Evolutionary conservation across 2,888 invertebrate genomes (phyloP).

Genomic region (Meliscaeva auricollis): DNA sequence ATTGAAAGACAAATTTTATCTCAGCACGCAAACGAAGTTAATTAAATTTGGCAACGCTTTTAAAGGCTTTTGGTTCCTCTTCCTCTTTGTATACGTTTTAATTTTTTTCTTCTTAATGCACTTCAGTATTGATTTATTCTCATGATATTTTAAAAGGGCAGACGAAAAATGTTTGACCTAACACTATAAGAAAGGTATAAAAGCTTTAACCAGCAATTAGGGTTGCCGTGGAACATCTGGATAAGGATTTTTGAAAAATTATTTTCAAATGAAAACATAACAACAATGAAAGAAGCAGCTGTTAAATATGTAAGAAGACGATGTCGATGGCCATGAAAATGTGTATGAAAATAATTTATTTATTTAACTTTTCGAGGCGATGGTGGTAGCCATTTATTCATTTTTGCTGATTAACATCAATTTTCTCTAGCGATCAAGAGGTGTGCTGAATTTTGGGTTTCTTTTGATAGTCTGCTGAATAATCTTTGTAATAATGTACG

Average conservation of each 20-base stretch:
- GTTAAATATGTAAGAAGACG: neutral
- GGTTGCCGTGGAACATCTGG: constrained; percentile 11
- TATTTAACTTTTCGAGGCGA: neutral
- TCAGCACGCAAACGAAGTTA: constrained; percentile 26
- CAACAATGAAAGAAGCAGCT: neutral
- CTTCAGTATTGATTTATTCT: constrained; percentile 24
- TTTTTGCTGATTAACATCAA: neutral
- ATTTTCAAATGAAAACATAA: neutral
- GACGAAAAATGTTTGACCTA: neutral
- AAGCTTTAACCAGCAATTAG: constrained; percentile 30
- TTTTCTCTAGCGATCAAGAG: too few species aligned
- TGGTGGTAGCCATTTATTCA: neutral
- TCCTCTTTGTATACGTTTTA: too few species aligned
- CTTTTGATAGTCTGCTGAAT: neutral
- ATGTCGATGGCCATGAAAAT: neutral
- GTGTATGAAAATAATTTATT: neutral
- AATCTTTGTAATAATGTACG: too few species aligned
- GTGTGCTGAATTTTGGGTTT: neutral
- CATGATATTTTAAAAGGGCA: neutral
- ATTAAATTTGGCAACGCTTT: constrained; percentile 42
- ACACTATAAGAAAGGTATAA: neutral
- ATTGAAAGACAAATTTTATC: constrained; percentile 1
- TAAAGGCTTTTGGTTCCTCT: constrained; percentile 35
- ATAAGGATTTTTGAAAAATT: neutral
- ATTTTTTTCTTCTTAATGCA: constrained; percentile 22